These are phyloP conservation scores for Tokudaia tokunoshimensis DNA, from an alignment of 2,797 vertebrate genomes.

Conservation along the genomic window DNA sequence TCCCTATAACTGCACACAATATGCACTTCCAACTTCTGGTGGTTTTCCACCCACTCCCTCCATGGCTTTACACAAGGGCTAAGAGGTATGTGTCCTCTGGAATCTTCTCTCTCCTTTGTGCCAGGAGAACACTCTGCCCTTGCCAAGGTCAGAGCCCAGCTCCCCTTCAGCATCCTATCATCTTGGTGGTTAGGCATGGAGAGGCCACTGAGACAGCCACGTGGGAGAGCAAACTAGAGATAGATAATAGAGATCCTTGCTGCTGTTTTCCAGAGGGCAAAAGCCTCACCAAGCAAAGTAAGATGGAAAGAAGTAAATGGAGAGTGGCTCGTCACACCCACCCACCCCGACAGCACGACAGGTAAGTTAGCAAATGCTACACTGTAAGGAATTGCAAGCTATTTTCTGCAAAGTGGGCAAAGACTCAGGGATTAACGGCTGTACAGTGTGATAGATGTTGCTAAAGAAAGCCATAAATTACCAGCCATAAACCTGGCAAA, in stretches of 20 bases:
- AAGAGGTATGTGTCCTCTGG: neutral
- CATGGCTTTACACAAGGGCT: neutral
- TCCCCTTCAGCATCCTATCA: fast-evolving
- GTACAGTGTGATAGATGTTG: constrained; percentile 82
- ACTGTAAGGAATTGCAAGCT: constrained; percentile 78
- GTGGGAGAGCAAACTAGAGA: neutral
- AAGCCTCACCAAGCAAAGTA: constrained; percentile 54
- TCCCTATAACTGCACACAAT: neutral
- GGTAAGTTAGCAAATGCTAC: constrained; percentile 75
- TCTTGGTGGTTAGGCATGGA: neutral
- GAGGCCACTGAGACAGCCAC: fast-evolving
- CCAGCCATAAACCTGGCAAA: constrained; percentile 82
- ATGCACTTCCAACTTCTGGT: fast-evolving
- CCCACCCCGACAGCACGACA: constrained; percentile 68
- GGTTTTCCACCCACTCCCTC: neutral
- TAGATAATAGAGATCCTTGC: constrained; percentile 22
- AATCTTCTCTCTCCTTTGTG: neutral
- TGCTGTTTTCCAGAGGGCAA: constrained; percentile 39
- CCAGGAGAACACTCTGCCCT: neutral
- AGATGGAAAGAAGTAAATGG: constrained; percentile 59
- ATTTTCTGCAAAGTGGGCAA: constrained; percentile 85
- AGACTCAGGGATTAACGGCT: constrained; percentile 80
- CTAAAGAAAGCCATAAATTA: constrained; percentile 84
- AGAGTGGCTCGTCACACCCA: constrained; percentile 64
- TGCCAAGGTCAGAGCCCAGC: neutral